Evolutionary conservation across 2,888 invertebrate genomes (phyloP).

Genomic region (Aricia artaxerxes): DNA sequence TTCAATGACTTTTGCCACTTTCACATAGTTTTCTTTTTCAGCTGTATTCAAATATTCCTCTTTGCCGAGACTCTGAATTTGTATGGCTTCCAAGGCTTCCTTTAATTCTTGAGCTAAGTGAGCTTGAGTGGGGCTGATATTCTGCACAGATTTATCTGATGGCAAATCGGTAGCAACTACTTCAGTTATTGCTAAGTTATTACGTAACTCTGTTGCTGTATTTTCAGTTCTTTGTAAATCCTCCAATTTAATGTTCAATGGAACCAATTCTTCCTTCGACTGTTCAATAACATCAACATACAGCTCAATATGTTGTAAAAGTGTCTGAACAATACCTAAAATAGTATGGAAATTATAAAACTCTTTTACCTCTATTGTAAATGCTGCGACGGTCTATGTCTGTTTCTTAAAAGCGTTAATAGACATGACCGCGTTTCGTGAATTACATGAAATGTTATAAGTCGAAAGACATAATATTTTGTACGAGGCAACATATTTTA

Average conservation of each 20-base stretch:
- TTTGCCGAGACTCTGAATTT: slow-evolving; percentile 54
- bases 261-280: slow-evolving; percentile 57
- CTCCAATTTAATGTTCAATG: slow-evolving; percentile 53
- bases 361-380: background rate
- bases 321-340: slow-evolving; percentile 55
- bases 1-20: slow-evolving; percentile 52
- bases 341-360: background rate
- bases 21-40: slow-evolving; percentile 48
- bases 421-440: background rate
- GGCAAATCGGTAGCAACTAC: slow-evolving; percentile 36
- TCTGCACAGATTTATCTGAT: slow-evolving; percentile 36
- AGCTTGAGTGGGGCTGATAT: slow-evolving; percentile 45
- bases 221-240: slow-evolving; percentile 54
- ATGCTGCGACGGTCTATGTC: background rate
- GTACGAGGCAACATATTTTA: too few relatives aligned
- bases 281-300: slow-evolving; percentile 64
- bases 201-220: slow-evolving; percentile 57
- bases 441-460: too few relatives aligned
- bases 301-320: slow-evolving; percentile 59
- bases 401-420: background rate
- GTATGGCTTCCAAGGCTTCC: slow-evolving; percentile 53
- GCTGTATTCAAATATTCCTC: slow-evolving; percentile 51
- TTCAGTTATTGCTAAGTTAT: slow-evolving; percentile 48
- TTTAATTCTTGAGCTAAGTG: slow-evolving; percentile 55
- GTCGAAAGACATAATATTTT: too few relatives aligned